Percentiles rank a stretch among this genome's conserved stretches.
These are phyloP conservation scores for Gymnoscopelus microlampas DNA, from an alignment of 2,797 vertebrate genomes.

Conservation along the genomic window DNA sequence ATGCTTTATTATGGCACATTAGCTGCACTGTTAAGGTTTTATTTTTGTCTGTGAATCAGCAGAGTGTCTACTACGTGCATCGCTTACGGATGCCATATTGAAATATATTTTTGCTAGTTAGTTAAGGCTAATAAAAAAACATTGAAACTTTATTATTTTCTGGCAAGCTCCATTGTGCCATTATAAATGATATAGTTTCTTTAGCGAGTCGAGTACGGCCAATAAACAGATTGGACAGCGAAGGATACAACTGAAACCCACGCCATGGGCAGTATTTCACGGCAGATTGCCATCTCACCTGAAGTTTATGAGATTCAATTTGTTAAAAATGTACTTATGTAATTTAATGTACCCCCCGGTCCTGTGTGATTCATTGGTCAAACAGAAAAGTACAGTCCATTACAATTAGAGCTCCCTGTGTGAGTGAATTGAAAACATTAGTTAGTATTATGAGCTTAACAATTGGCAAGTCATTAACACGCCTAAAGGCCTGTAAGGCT, in stretches of 20 bases:
- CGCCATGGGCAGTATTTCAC: not conserved
- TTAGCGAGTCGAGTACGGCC: not conserved
- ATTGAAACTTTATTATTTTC: constrained; percentile 56
- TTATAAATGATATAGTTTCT: constrained; percentile 54
- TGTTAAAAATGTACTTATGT: not conserved
- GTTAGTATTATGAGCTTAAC: not conserved
- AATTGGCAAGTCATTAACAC: too few relatives aligned
- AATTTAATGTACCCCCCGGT: not conserved
- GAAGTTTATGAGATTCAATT: not conserved
- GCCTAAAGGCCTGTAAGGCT: too few relatives aligned
- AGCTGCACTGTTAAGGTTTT: too few relatives aligned
- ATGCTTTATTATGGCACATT: too few relatives aligned
- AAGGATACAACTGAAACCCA: not conserved
- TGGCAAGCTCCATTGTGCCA: constrained; percentile 53
- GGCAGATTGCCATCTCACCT: not conserved
- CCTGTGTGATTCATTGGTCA: not conserved
- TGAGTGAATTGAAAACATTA: not conserved
- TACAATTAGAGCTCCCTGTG: not conserved
- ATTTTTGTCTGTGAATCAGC: too few relatives aligned
- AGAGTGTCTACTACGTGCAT: not conserved
- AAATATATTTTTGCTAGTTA: not conserved
- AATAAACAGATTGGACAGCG: not conserved
- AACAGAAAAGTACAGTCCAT: not conserved
- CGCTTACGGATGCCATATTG: not conserved
- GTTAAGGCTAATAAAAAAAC: constrained; percentile 38